These are phyloP conservation scores for Argyra leucocephala DNA, from an alignment of 2,888 invertebrate species.

Conservation along the genomic window DNA sequence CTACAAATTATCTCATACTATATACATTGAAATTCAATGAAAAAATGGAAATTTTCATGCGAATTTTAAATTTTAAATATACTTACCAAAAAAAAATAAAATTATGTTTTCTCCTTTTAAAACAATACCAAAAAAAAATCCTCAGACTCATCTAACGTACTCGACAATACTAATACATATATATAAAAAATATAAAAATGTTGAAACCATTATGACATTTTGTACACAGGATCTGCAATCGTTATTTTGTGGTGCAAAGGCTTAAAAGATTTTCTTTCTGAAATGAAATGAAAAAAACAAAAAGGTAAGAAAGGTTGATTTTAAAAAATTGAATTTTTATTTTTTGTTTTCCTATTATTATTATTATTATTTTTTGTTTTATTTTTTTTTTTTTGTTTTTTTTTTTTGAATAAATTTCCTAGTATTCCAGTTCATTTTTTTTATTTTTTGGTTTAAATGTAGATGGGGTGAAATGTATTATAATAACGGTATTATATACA, in stretches of 20 bases:
- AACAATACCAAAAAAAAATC: too few relatives aligned
- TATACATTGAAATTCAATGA: too few relatives aligned
- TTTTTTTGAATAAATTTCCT: neutral
- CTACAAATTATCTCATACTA: too few relatives aligned
- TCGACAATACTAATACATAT: too few relatives aligned
- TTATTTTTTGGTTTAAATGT: neutral
- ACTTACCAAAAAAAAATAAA: neutral
- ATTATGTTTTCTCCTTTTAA: too few relatives aligned
- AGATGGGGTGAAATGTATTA: neutral
- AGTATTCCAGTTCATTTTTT: neutral
- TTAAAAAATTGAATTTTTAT: conserved; percentile 1
- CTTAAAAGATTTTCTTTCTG: neutral
- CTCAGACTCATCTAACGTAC: too few relatives aligned
- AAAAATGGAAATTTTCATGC: neutral
- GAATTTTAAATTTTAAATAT: neutral
- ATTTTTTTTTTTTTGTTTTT: neutral
- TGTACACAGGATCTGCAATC: neutral
- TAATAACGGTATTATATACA: conserved; percentile 3
- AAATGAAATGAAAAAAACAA: neutral
- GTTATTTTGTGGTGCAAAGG: neutral
- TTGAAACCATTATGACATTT: neutral
- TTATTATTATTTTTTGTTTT: neutral
- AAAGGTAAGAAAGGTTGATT: neutral
- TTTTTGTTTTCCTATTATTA: neutral
- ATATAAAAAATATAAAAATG: neutral